Evolutionary conservation across 2,888 invertebrate genomes (phyloP).

Genomic region (Phyllotreta cruciferae): DNA sequence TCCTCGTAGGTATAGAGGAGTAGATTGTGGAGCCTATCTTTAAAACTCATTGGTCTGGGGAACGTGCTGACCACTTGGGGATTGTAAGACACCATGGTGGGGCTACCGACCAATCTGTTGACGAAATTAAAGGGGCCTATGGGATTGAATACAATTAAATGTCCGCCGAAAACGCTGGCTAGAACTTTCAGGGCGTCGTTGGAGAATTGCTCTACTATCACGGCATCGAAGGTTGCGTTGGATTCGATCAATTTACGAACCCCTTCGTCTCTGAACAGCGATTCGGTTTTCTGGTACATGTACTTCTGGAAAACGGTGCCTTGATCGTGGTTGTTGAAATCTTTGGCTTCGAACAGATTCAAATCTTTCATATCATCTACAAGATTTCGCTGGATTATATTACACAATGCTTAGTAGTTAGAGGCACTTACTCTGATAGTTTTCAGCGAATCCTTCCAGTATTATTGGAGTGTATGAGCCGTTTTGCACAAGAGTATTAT

Average conservation of each 20-base stretch:
- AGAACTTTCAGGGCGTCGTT: constrained; percentile 61
- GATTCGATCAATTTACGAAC: constrained; percentile 51
- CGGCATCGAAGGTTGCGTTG: constrained; percentile 56
- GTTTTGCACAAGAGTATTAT: constrained; percentile 60
- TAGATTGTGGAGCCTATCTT: constrained; percentile 64
- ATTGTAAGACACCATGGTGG: constrained; percentile 62
- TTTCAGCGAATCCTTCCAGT: constrained; percentile 17
- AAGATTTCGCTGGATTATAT: constrained; percentile 6
- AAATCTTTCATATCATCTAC: constrained; percentile 19
- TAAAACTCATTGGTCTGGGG: constrained; percentile 62
- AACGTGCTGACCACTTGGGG: constrained; percentile 60
- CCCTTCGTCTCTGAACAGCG: constrained; percentile 43
- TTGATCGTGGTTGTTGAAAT: constrained; percentile 17
- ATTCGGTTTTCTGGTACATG: constrained; percentile 38
- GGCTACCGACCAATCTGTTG: constrained; percentile 46
- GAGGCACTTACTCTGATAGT: constrained; percentile 16
- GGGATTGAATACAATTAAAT: constrained; percentile 57
- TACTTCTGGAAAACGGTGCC: constrained; percentile 30
- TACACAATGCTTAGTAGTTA: background rate
- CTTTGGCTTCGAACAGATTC: constrained; percentile 12
- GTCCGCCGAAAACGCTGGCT: constrained; percentile 54
- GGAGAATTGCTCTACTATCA: constrained; percentile 61
- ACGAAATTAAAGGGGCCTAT: constrained; percentile 60
- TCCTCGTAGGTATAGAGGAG: constrained; percentile 44
- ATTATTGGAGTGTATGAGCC: constrained; percentile 22